These are phyloP conservation scores for Mamestra brassicae DNA, from an alignment of 2,888 invertebrate species.

Conservation along the genomic window DNA sequence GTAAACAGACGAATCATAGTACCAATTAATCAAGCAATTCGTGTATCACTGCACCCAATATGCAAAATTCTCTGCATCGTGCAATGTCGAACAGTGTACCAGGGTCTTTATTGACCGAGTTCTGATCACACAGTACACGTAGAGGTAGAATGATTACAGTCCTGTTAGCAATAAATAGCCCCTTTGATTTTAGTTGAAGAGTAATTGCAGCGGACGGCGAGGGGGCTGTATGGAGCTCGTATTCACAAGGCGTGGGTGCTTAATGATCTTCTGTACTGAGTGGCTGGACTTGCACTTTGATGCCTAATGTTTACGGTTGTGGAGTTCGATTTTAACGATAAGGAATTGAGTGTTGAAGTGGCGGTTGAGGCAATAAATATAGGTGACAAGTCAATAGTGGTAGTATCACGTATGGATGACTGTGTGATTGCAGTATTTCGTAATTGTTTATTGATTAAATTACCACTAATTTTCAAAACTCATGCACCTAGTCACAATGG, in stretches of 20 bases:
- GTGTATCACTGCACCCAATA: background rate
- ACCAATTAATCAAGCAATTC: background rate
- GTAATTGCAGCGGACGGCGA: slow-evolving; percentile 55
- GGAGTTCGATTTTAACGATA: background rate
- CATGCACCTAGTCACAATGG: too few species aligned
- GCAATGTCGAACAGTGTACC: slow-evolving; percentile 8
- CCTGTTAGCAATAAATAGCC: slow-evolving; percentile 50
- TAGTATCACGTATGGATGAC: too few species aligned
- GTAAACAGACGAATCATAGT: background rate
- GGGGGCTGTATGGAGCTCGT: slow-evolving; percentile 3
- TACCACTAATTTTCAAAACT: too few species aligned
- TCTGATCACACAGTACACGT: slow-evolving; percentile 26
- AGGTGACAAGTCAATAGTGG: too few species aligned
- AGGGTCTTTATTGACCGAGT: slow-evolving; percentile 15
- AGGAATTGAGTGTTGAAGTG: background rate
- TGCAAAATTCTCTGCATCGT: slow-evolving; percentile 1
- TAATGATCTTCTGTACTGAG: slow-evolving; percentile 22
- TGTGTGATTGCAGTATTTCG: too few species aligned
- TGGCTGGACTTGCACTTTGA: slow-evolving; percentile 31
- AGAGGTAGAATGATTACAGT: slow-evolving; percentile 50
- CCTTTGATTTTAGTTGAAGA: slow-evolving; percentile 62
- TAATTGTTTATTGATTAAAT: too few species aligned
- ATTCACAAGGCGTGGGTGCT: slow-evolving; percentile 47
- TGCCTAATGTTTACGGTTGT: slow-evolving; percentile 14
- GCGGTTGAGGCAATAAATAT: too few species aligned